phyloP scores from a whole-genome alignment of 2,888 invertebrate genomes.

The Amorpha juglandis region DNA sequence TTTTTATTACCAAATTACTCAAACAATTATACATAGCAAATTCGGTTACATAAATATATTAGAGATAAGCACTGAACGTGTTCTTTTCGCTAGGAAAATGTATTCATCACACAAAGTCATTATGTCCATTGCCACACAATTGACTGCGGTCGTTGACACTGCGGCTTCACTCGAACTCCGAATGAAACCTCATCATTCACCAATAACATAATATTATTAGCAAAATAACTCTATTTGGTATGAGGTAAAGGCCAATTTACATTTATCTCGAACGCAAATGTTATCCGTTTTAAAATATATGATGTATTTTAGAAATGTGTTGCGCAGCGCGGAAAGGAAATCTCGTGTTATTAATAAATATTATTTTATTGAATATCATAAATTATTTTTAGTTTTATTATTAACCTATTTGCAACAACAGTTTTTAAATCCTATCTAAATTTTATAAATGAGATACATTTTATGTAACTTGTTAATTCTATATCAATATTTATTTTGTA shows the following conservation, averaged over 20 bases:
- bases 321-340: too few species aligned
- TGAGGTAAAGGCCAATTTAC: slow-evolving; percentile 15
- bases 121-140: slow-evolving; percentile 53
- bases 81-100: slow-evolving; percentile 40
- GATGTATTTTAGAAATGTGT: background rate
- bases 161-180: slow-evolving; percentile 48
- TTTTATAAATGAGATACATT: too few species aligned
- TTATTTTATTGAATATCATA: too few species aligned
- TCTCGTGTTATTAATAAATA: too few species aligned
- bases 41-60: slow-evolving; percentile 9
- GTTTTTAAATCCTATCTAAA: too few species aligned
- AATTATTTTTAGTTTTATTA: too few species aligned
- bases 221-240: slow-evolving; percentile 16
- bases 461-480: too few species aligned
- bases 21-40: background rate
- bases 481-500: too few species aligned
- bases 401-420: too few species aligned
- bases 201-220: slow-evolving; percentile 19
- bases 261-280: slow-evolving; percentile 1
- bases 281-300: slow-evolving; percentile 3
- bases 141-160: slow-evolving; percentile 55
- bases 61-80: background rate
- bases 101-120: slow-evolving; percentile 54
- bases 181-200: slow-evolving; percentile 44
- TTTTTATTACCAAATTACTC: background rate